A percentile compares a stretch with the other conserved stretches of the same genome.
phyloP scores from a whole-genome alignment of 2,888 invertebrate species.

The Hermaeophaga mercurialis region DNA sequence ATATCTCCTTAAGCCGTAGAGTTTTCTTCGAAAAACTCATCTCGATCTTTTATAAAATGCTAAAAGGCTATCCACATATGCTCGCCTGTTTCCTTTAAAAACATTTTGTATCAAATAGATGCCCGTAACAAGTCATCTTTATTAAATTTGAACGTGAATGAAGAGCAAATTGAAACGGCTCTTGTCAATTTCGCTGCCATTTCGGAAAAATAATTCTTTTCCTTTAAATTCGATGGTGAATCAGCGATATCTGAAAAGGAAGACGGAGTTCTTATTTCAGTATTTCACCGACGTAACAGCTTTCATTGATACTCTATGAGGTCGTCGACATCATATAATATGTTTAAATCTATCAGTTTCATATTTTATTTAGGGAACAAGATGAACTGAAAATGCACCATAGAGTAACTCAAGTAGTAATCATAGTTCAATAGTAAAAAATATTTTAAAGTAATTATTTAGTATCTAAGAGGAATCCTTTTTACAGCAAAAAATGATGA shows the following conservation, averaged over 20 bases:
- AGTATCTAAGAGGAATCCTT: too few relatives aligned
- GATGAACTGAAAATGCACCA: too few relatives aligned
- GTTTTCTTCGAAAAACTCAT: background rate
- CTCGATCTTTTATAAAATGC: constrained; percentile 1
- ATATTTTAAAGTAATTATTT: too few relatives aligned
- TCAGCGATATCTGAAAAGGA: constrained; percentile 5
- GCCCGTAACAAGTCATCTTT: constrained; percentile 15
- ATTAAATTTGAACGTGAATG: constrained; percentile 19
- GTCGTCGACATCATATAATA: background rate
- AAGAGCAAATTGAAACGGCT: constrained; percentile 18
- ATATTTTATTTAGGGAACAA: too few relatives aligned
- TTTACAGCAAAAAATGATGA: too few relatives aligned
- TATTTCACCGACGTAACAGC: constrained; percentile 7
- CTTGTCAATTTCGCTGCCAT: constrained; percentile 22
- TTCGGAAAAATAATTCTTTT: constrained; percentile 13
- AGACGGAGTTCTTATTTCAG: background rate
- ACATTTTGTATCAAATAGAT: constrained; percentile 12
- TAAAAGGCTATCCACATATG: constrained; percentile 5
- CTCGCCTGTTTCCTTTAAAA: background rate
- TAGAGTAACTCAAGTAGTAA: too few relatives aligned
- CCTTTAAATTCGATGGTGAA: constrained; percentile 12
- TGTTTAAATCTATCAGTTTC: too few relatives aligned
- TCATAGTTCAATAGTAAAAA: too few relatives aligned
- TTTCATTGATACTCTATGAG: constrained; percentile 8
- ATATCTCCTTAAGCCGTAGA: background rate